Evolutionary conservation across 2,113 vertebrate species (phyloP).

Genomic region (Solea senegalensis): DNA sequence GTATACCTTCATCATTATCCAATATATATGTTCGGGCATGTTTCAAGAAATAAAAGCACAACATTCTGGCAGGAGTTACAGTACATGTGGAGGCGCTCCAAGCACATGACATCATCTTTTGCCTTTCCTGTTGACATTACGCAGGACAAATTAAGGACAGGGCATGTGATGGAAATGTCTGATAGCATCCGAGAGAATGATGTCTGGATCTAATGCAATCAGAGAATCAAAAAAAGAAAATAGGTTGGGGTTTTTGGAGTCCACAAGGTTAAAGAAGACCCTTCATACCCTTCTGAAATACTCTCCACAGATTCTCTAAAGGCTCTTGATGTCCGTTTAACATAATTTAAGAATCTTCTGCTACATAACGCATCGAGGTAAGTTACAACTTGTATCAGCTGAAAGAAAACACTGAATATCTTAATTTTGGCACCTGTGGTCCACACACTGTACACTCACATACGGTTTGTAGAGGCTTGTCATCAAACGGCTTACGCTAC

Average conservation of each 20-base stretch:
- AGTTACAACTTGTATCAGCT: not conserved
- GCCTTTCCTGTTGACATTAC: slow-evolving; percentile 68
- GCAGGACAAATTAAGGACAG: slow-evolving; percentile 43
- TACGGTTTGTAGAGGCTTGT: not conserved
- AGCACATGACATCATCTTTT: slow-evolving; percentile 65
- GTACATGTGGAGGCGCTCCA: slow-evolving; percentile 41
- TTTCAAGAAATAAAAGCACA: slow-evolving; percentile 57
- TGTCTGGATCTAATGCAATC: slow-evolving; percentile 22
- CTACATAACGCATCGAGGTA: too few species aligned
- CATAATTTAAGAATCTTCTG: too few species aligned
- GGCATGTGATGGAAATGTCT: slow-evolving; percentile 22
- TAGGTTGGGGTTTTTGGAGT: not conserved
- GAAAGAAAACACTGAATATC: not conserved
- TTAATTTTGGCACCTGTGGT: slow-evolving; percentile 4
- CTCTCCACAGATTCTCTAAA: not conserved
- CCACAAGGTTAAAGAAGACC: not conserved
- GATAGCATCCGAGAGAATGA: slow-evolving; percentile 6
- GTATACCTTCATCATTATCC: slow-evolving; percentile 23
- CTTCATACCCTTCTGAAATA: slow-evolving; percentile 2
- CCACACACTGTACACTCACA: slow-evolving; percentile 7
- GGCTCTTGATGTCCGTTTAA: too few species aligned
- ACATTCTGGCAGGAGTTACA: slow-evolving; percentile 26
- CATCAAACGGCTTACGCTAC: slow-evolving; percentile 2
- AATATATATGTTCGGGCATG: slow-evolving; percentile 49
- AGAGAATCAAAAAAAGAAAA: not conserved